A percentile compares a stretch with the other conserved stretches of the same genome.
phyloP scores from a whole-genome alignment of 2,113 vertebrate species.

The Triplophysa tibetana region DNA sequence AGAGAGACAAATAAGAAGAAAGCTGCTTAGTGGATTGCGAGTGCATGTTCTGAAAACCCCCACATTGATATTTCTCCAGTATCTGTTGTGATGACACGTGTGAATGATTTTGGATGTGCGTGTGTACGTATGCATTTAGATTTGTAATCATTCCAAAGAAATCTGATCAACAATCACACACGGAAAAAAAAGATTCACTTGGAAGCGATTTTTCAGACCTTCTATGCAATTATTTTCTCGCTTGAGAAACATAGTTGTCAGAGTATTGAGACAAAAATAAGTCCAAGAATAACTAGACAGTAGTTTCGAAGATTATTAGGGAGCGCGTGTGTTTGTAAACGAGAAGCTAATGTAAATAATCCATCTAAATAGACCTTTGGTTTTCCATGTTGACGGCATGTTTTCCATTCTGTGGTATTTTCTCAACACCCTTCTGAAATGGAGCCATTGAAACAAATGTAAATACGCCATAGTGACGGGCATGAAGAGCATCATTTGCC shows the following conservation, averaged over 20 bases:
- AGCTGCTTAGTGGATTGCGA: slow-evolving; percentile 66
- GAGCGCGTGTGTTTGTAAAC: slow-evolving; percentile 72
- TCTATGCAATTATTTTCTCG: slow-evolving; percentile 96
- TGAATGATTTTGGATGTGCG: slow-evolving; percentile 45
- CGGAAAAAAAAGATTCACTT: slow-evolving; percentile 59
- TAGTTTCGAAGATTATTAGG: slow-evolving; percentile 54
- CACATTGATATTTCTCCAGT: slow-evolving; percentile 67
- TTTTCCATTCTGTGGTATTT: slow-evolving; percentile 57
- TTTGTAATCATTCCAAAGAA: slow-evolving; percentile 39
- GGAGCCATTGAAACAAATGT: slow-evolving; percentile 73
- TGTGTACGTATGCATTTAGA: slow-evolving; percentile 53
- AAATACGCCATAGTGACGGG: slow-evolving; percentile 16
- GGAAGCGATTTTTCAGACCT: slow-evolving; percentile 79
- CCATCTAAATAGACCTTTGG: slow-evolving; percentile 41
- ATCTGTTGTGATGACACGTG: slow-evolving; percentile 69
- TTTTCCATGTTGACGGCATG: slow-evolving; percentile 78
- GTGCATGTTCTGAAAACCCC: slow-evolving; percentile 68
- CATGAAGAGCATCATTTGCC: slow-evolving; percentile 60
- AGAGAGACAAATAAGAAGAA: not conserved
- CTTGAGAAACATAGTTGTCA: slow-evolving; percentile 70
- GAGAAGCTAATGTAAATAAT: slow-evolving; percentile 70
- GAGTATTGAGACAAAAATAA: slow-evolving; percentile 69
- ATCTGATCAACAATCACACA: slow-evolving; percentile 52
- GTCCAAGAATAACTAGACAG: slow-evolving; percentile 61
- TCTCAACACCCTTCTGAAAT: slow-evolving; percentile 44